Base-by-base conservation (phyloP, 2,113 vertebrate species). In the Aptenodytes forsteri region DNA sequence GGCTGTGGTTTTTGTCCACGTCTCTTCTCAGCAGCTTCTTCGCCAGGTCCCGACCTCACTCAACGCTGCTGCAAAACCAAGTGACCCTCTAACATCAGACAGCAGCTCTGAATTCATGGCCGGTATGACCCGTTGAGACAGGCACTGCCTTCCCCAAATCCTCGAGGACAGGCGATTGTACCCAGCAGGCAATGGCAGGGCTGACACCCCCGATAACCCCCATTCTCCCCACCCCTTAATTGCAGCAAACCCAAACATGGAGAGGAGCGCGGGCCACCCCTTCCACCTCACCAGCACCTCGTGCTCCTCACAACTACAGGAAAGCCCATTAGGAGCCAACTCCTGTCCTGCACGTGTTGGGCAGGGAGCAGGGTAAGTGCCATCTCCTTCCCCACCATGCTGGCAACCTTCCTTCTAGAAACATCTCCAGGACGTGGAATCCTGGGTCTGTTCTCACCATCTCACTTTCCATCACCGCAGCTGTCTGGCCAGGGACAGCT, bases 251-350 rank as follows among this genome's bases (percentile, higher is more conserved):
- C 38, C 54, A 34, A 11, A n/a, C 9, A 5, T 0, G 12, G 46
- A 47, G 21, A 19, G 0, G 4, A 69, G 62, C 4, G 0, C 1
- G 0, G 21, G 34, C 30, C n/a, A 55, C 26, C 20, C 36, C 36
- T 50, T 61, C 27, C 66, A 32, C 25, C 34, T 46, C 62, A 52
- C 25, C 34, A 42, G 56, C 56, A 58, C 56, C 44, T 65, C 1
- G 0, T 12, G 47, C 54, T 87, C 67, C 58, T 84, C 88, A 25
- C 18, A 11, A 4, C 49, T 2, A 10, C 65, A 36, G 58, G 27
- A 44, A 11, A 78, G 16, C 13, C 71, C 8, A 1, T 9, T 2
- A 42, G 62, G 44, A 91, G 59, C 42, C 94, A 32, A 36, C 18
- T 85, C 61, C 82, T 17, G 46, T 44, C 40, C 84, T 34, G 36